Conservation (phyloP, 2,797 vertebrate genomes). For the Novumbra hubbsi region DNA sequence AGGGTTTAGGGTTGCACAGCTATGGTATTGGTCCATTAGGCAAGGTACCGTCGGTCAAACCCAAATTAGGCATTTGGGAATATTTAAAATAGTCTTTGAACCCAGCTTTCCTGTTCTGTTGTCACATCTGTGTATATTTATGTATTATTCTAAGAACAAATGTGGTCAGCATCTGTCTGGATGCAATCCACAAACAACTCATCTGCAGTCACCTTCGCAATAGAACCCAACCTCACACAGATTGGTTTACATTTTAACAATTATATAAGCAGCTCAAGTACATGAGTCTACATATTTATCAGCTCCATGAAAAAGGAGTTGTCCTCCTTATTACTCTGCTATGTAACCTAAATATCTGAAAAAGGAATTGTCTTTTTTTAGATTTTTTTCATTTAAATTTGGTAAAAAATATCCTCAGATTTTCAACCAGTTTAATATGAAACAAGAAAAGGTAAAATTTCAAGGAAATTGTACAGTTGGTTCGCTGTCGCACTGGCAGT, state of each 20-base stretch:
- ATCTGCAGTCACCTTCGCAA: conserved; percentile 58
- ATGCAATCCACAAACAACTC: conserved; percentile 53
- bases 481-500: no score
- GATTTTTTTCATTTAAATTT: background rate
- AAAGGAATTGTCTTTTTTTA: background rate
- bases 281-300: background rate
- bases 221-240: conserved; percentile 13
- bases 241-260: background rate
- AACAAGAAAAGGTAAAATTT: no score
- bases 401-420: background rate
- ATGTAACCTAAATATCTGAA: no score
- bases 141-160: conserved; percentile 66
- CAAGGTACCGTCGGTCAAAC: background rate
- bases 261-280: background rate
- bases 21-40: background rate
- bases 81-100: background rate
- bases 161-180: conserved; percentile 76
- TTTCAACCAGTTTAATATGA: background rate
- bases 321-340: no score
- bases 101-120: conserved; percentile 44
- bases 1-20: background rate
- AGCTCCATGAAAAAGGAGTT: background rate
- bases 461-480: no score
- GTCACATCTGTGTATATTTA: conserved; percentile 73
- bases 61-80: background rate